These are phyloP conservation scores for Trilocha varians DNA, from an alignment of 2,888 invertebrate species.

Conservation along the genomic window DNA sequence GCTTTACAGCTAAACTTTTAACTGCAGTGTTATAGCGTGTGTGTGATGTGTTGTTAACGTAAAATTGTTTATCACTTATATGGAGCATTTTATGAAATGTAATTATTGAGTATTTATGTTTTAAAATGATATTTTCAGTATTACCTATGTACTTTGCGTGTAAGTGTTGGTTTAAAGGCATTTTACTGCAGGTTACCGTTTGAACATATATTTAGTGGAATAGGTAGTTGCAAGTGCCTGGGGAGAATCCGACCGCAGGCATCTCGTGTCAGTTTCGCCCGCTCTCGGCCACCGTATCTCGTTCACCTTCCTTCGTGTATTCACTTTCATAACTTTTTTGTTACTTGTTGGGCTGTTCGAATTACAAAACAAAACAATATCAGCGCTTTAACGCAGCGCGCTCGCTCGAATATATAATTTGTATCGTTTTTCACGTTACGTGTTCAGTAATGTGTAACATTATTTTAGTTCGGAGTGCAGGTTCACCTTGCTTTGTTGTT, in stretches of 20 bases:
- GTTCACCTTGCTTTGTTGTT: neutral
- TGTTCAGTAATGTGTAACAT: neutral
- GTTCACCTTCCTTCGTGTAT: constrained; percentile 39
- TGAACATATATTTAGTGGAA: neutral
- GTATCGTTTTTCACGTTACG: neutral
- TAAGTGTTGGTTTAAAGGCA: neutral
- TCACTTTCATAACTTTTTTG: constrained; percentile 46
- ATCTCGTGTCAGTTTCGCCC: constrained; percentile 39
- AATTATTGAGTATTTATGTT: too few species aligned
- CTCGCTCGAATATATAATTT: neutral
- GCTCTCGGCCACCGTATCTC: constrained; percentile 41
- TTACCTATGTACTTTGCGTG: too few species aligned
- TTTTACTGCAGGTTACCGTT: neutral
- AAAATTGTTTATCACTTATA: too few species aligned
- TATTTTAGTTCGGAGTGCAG: neutral
- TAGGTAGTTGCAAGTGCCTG: neutral
- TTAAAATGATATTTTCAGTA: too few species aligned
- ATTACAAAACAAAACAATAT: constrained; percentile 24
- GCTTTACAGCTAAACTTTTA: too few species aligned
- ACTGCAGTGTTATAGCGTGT: too few species aligned
- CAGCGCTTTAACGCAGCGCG: neutral
- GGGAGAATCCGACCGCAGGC: constrained; percentile 36
- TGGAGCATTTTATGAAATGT: too few species aligned
- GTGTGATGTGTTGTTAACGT: too few species aligned
- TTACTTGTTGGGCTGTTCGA: constrained; percentile 19